Evolutionary conservation across 2,113 vertebrate genomes (phyloP).

Genomic region (Tragelaphus strepsiceros): DNA sequence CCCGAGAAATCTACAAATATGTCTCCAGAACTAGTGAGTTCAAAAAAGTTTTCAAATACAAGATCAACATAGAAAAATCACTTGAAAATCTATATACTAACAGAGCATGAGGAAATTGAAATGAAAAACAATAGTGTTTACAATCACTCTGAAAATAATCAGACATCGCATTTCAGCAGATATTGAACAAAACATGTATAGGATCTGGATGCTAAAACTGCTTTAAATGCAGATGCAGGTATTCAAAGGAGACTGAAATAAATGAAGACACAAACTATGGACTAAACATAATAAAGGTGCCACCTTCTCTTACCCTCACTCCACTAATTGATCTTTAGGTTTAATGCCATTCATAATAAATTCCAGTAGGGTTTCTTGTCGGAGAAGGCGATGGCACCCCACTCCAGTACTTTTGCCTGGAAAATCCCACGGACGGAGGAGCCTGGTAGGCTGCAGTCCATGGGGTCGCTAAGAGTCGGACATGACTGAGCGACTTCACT

Average conservation of each 20-base stretch:
- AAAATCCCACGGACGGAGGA: too few relatives aligned
- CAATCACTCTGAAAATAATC: background rate
- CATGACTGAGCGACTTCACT: too few relatives aligned
- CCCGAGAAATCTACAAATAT: background rate
- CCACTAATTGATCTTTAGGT: background rate
- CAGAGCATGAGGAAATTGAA: background rate
- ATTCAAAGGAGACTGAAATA: background rate
- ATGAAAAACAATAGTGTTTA: too few relatives aligned
- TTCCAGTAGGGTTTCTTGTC: background rate
- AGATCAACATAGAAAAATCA: background rate
- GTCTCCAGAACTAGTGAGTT: background rate
- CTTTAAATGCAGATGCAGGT: too few relatives aligned
- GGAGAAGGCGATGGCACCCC: too few relatives aligned
- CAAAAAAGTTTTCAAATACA: accelerated
- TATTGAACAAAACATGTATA: background rate
- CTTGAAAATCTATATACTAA: background rate
- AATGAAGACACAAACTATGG: background rate
- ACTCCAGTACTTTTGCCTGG: too few relatives aligned
- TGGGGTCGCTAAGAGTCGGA: too few relatives aligned
- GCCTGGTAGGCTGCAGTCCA: too few relatives aligned
- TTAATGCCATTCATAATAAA: background rate
- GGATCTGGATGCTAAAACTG: background rate
- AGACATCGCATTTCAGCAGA: background rate
- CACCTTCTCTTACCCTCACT: background rate
- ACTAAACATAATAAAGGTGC: accelerated